A percentile compares a stretch with the other conserved stretches of the same genome.
phyloP scores from a whole-genome alignment of 92 coral and sea anemone species.

The Palythoa grandiflora region DNA sequence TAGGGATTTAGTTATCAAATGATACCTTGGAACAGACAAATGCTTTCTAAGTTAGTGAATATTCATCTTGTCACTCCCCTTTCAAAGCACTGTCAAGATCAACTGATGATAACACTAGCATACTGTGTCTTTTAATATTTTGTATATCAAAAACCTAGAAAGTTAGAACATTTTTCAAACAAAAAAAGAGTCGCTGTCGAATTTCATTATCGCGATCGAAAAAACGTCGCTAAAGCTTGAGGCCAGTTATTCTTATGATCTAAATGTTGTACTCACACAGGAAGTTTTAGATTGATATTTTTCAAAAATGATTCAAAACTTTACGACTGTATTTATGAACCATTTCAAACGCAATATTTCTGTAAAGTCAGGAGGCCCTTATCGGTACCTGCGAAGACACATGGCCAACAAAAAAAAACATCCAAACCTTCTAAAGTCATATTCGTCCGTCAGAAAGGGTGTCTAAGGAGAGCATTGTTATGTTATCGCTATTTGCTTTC shows the following conservation, averaged over 20 bases:
- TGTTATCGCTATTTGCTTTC: slow-evolving; percentile 33
- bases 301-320: neutral
- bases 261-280: neutral
- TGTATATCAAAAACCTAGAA: neutral
- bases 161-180: neutral
- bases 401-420: slow-evolving; percentile 7
- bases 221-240: neutral
- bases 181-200: neutral
- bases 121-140: neutral
- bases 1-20: neutral
- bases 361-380: neutral
- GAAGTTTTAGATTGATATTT: neutral
- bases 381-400: slow-evolving; percentile 2
- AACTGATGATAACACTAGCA: neutral
- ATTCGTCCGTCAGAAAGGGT: slow-evolving; percentile 10
- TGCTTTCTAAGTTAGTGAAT: slow-evolving; percentile 2
- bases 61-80: neutral
- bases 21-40: neutral
- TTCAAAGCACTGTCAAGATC: slow-evolving; percentile 19
- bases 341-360: neutral
- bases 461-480: neutral
- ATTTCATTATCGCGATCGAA: neutral
- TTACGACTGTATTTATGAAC: neutral
- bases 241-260: neutral
- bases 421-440: neutral